A percentile compares a stretch with the other conserved stretches of the same genome.
These are phyloP conservation scores for Caenorhabditis sp. DNA, from an alignment of 2,888 invertebrate species.

Conservation along the genomic window DNA sequence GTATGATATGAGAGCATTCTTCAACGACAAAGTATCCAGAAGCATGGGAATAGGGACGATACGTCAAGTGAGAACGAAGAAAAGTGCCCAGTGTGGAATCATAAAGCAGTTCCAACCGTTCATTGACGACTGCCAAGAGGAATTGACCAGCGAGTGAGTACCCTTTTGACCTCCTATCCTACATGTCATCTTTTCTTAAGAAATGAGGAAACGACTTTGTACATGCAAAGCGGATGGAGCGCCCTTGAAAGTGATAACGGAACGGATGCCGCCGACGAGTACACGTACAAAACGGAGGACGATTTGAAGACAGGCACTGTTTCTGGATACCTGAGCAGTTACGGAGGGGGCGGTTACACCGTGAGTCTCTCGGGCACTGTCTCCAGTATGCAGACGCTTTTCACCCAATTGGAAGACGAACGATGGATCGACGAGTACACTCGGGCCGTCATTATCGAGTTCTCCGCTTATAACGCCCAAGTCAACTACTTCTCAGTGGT, in stretches of 20 bases:
- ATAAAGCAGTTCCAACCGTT: conserved; percentile 28
- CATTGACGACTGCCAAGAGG: conserved; percentile 56
- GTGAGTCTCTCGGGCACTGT: conserved; percentile 61
- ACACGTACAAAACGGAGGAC: conserved; percentile 56
- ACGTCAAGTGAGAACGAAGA: conserved; percentile 81
- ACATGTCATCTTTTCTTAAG: conserved; percentile 2
- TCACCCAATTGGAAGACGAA: conserved; percentile 79
- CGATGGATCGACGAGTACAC: conserved; percentile 78
- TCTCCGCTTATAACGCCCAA: conserved; percentile 82
- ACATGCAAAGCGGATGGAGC: conserved; percentile 52
- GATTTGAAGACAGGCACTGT: conserved; percentile 45
- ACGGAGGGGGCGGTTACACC: conserved; percentile 68
- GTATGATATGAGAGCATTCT: conserved; percentile 81
- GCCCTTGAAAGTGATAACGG: conserved; percentile 16
- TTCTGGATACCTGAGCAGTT: conserved; percentile 49
- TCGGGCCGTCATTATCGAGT: conserved; percentile 82
- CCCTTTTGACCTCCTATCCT: not conserved
- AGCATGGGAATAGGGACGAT: conserved; percentile 82
- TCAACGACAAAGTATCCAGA: conserved; percentile 81
- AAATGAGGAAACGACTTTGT: conserved; percentile 41
- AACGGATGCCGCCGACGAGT: conserved; percentile 44
- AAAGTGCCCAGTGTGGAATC: conserved; percentile 52
- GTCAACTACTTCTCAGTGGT: conserved; percentile 74
- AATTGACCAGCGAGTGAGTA: conserved; percentile 31
- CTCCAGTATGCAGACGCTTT: conserved; percentile 60